Percentiles rank a stretch among this genome's conserved stretches.
phyloP scores from a whole-genome alignment of 2,888 invertebrate genomes.

The Monopis laevigella region DNA sequence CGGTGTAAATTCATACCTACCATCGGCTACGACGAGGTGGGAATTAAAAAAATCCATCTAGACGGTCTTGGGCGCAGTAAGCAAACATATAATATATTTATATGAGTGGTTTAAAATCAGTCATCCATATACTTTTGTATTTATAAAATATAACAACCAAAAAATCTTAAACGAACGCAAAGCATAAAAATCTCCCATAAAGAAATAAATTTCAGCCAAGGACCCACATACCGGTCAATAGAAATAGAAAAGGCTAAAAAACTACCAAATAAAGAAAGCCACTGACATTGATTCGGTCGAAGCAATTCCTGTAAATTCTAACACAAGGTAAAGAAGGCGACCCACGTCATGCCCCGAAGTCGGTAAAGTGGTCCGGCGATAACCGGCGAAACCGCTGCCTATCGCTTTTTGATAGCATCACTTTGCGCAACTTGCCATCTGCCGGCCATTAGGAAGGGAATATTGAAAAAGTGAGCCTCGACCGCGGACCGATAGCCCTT shows the following conservation, averaged over 20 bases:
- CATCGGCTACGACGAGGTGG: no score
- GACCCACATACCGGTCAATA: slow-evolving; percentile 4
- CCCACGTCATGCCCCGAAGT: slow-evolving; percentile 36
- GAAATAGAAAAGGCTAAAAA: slow-evolving; percentile 10
- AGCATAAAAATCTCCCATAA: neutral
- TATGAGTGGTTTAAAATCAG: no score
- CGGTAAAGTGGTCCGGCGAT: slow-evolving; percentile 61
- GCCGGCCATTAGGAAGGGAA: slow-evolving; percentile 61
- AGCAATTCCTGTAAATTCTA: slow-evolving; percentile 31
- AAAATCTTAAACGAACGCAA: no score
- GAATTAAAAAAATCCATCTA: no score
- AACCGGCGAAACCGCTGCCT: slow-evolving; percentile 60
- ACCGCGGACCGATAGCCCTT: slow-evolving; percentile 25
- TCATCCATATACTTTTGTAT: no score
- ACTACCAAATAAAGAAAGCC: slow-evolving; percentile 10
- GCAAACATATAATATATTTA: no score
- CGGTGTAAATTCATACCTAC: no score
- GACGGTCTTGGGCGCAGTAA: no score
- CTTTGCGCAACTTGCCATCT: slow-evolving; percentile 65
- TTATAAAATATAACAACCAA: no score
- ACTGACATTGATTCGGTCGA: slow-evolving; percentile 10
- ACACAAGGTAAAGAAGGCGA: slow-evolving; percentile 36
- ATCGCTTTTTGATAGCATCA: slow-evolving; percentile 68
- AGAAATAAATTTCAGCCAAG: neutral
- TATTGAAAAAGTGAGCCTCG: slow-evolving; percentile 60